Conservation (phyloP, 2,113 vertebrate species). For the Phalacrocorax brasilianus region DNA sequence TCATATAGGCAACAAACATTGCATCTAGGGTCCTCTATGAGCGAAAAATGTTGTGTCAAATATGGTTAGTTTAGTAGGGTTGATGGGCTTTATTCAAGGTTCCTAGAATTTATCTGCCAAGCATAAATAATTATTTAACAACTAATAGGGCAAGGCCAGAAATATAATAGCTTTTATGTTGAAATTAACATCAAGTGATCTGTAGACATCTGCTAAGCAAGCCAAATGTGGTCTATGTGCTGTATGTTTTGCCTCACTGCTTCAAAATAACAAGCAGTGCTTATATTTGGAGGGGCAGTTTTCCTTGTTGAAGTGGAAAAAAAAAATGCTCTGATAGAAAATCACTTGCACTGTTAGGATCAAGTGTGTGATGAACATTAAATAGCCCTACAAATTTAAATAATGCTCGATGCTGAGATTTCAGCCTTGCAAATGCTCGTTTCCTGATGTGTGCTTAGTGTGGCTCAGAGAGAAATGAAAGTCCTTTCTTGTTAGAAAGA, state of each 20-base stretch:
- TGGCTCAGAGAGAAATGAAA: background rate
- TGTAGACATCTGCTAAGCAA: slow-evolving; percentile 75
- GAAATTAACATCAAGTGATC: slow-evolving; percentile 72
- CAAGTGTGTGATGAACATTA: slow-evolving; percentile 58
- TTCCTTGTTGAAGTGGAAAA: slow-evolving; percentile 58
- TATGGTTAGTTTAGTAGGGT: slow-evolving; percentile 58
- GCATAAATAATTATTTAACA: slow-evolving; percentile 75
- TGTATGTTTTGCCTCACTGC: slow-evolving; percentile 74
- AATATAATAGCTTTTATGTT: slow-evolving; percentile 72
- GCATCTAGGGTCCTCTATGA: slow-evolving; percentile 5
- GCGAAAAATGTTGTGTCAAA: slow-evolving; percentile 67
- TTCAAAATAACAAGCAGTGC: slow-evolving; percentile 74
- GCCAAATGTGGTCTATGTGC: slow-evolving; percentile 51
- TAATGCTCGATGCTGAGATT: slow-evolving; percentile 29
- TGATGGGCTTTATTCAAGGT: slow-evolving; percentile 59
- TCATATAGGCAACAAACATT: slow-evolving; percentile 34
- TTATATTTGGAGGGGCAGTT: slow-evolving; percentile 59
- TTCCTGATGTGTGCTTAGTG: background rate
- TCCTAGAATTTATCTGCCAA: slow-evolving; percentile 60
- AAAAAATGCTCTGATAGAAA: slow-evolving; percentile 42
- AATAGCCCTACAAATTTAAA: slow-evolving; percentile 70
- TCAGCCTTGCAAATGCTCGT: slow-evolving; percentile 9
- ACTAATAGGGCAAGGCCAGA: slow-evolving; percentile 70
- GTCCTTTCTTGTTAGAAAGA: background rate
- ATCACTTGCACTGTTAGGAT: slow-evolving; percentile 57